Base-by-base conservation (phyloP, 2,113 vertebrate genomes). In the Sinocyclocheilus anophthalmus region DNA sequence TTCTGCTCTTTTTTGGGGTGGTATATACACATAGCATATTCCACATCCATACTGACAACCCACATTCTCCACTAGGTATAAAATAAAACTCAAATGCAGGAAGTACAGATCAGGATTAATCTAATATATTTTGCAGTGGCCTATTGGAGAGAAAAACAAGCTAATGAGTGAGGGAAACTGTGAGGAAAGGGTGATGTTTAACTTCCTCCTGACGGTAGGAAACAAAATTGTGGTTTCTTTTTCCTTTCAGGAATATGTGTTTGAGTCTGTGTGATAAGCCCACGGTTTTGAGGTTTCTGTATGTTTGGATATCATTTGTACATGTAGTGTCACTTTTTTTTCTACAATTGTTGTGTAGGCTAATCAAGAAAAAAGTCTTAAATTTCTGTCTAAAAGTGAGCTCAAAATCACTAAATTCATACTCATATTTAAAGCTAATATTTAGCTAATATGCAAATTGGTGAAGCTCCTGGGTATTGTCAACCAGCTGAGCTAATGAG, bases 81-180 rank as follows among this genome's bases (percentile, higher is more conserved):
- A 79, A 86, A 45, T 18, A 48, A 88, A 81, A 33, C 76, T 80
- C 30, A 79, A 83, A 80, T 70, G 61, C 87, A 55, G 37, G 78
- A 79, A 86, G 76, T 63, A 20, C 42, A 86, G 76, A 22, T 72
- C 61, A 76, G 83, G 61, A 84, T 87, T 87, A 86, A 84, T 85
- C 30, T 22, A 13, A 30, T 18, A n/a, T 6, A 24, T 61, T 84
- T 69, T 75, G 70, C 84, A 77, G 59, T 76, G 5, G 53, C 39
- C 12, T 61, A 4, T 55, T 77, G 16, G 72, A 22, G 9, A 63
- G 73, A 26, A 48, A 76, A 33, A 57, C 14, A 20, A 24, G 65
- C 30, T 37, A 37, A 10, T 45, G 42, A 45, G 42, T 10, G 42
- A 45, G 42, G 42, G 16, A 33, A 20, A 50, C 14, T 24, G 24